Evolutionary conservation across 2,113 vertebrate genomes (phyloP), one percentile per base, ranked within the genome.

Genomic region (Zosterops pallidus): DNA sequence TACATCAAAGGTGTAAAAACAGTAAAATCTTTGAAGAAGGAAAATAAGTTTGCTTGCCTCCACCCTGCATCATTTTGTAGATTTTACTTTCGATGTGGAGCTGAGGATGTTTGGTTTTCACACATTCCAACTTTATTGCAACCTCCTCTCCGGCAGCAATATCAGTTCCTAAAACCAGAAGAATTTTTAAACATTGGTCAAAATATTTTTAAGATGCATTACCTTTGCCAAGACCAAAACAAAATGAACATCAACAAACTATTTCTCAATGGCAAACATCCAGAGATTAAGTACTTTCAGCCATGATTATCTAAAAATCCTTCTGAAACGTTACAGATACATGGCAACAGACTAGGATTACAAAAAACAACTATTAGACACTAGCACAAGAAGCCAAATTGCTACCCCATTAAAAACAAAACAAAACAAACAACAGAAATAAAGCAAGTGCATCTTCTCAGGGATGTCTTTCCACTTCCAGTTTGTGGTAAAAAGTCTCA

Each of bases 41-140:
- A 86, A 92, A 88, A 82, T 19, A 56, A 56, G 67, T 63, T 86
- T 67, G 49, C 87, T 55, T 98, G 98, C 99, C 99, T 98, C 99
- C 99, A 80, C 99, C 99, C 97, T 99, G 99, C 99, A 99, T 99
- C 99, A 99, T 99, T 97, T 99, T 99, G 98, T 99, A 99, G 98
- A 99, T 99, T 97, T 99, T 99, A 98, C 99, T 99, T 98, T 99
- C 99, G 17, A 99, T 99, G 98, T 99, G 99, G 67, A 99, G 99
- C 97, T 99, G 99, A 92, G 99, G 99, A 96, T 99, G 99, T 97
- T 99, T 99, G 79, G 99, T 99, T 98, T 99, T 99, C 97, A 99
- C 99, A 97, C 99, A 99, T 98, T 99, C 99, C 94, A 99, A 95
- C 94, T 99, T 99, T 98, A 99, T 99, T 95, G 99, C 99, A 69